Evolutionary conservation across 2,888 invertebrate species (phyloP).

Genomic region (Drosophila greeni): DNA sequence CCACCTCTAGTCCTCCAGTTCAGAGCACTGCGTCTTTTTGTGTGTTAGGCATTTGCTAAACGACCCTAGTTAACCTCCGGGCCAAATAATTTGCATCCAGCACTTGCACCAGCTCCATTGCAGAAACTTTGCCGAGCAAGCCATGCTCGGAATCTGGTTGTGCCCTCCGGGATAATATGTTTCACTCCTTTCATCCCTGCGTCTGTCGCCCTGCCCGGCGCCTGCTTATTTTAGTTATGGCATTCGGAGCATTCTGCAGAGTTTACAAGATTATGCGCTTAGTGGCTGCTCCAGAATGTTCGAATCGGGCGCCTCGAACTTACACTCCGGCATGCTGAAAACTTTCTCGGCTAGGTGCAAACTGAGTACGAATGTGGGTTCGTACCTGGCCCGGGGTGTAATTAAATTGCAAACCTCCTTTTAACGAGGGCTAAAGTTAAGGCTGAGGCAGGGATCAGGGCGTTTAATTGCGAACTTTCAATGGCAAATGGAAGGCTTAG

Average conservation of each 20-base stretch:
- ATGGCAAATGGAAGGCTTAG: constrained; percentile 21
- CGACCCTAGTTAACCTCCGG: constrained; percentile 74
- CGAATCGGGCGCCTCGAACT: constrained; percentile 47
- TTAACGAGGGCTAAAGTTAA: constrained; percentile 2
- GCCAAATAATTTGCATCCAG: constrained; percentile 74
- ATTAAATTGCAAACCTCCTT: constrained; percentile 54
- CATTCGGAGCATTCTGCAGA: constrained; percentile 68
- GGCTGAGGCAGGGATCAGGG: neutral
- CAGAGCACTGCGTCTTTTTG: constrained; percentile 27
- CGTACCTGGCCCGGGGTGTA: constrained; percentile 46
- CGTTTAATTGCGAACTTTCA: constrained; percentile 14
- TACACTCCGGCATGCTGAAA: constrained; percentile 45
- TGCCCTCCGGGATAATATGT: constrained; percentile 53
- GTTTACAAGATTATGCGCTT: constrained; percentile 74
- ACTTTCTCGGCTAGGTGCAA: constrained; percentile 54
- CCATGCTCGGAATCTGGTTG: constrained; percentile 56
- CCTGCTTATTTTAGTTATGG: constrained; percentile 72
- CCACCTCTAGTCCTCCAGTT: constrained; percentile 1
- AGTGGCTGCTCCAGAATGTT: constrained; percentile 52
- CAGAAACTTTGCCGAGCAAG: constrained; percentile 43
- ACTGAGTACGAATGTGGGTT: constrained; percentile 26
- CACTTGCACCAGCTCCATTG: constrained; percentile 64
- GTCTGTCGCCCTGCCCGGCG: constrained; percentile 14
- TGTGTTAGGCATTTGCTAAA: constrained; percentile 69
- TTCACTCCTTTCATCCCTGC: neutral